phyloP scores from a whole-genome alignment of 2,888 invertebrate genomes.

The Torymus texanus region DNA sequence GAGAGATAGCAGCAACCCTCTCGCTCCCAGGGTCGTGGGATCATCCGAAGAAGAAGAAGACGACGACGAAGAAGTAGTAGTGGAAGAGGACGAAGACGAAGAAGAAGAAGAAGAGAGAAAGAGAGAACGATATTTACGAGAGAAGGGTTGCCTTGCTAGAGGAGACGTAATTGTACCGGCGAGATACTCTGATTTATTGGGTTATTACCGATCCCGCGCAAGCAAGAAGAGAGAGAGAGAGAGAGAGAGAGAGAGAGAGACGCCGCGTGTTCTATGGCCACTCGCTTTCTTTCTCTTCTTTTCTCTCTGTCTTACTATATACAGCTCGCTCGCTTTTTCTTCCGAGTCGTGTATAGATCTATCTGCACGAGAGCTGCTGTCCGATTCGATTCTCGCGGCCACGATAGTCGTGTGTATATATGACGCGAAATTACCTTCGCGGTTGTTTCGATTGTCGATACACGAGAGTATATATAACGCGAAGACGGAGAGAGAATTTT shows the following conservation, averaged over 20 bases:
- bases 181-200: slow-evolving; percentile 73
- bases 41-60: slow-evolving; percentile 50
- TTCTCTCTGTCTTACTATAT: slow-evolving; percentile 11
- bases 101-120: slow-evolving; percentile 57
- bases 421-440: too few species aligned
- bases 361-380: too few species aligned
- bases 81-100: slow-evolving; percentile 57
- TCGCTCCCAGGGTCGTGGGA: slow-evolving; percentile 63
- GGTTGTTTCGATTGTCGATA: too few species aligned
- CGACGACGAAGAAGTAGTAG: slow-evolving; percentile 53
- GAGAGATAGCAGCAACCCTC: slow-evolving; percentile 36
- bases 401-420: too few species aligned
- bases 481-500: too few species aligned
- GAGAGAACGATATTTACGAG: slow-evolving; percentile 57
- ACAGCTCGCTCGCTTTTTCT: slow-evolving; percentile 3
- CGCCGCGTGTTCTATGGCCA: slow-evolving; percentile 40
- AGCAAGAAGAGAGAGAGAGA: not conserved
- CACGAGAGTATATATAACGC: too few species aligned
- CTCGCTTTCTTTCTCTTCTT: slow-evolving; percentile 5
- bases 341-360: not conserved
- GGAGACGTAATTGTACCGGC: slow-evolving; percentile 71
- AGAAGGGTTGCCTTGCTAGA: slow-evolving; percentile 54
- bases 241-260: slow-evolving; percentile 43
- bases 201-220: slow-evolving; percentile 70
- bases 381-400: too few species aligned